phyloP scores from a whole-genome alignment of 92 coral and sea anemone species.

The Nematostella vectensis region DNA sequence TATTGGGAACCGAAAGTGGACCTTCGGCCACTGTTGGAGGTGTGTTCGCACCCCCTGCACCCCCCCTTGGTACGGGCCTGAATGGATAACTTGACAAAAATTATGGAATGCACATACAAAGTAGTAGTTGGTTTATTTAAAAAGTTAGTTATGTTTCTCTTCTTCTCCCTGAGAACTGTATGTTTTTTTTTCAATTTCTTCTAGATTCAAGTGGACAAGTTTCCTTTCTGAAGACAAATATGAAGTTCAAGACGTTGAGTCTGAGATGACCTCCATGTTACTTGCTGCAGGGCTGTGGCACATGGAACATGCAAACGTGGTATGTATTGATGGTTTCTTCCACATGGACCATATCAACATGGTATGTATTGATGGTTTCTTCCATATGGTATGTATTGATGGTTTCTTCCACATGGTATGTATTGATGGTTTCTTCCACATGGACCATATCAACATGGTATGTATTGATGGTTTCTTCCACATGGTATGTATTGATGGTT shows the following conservation, averaged over 20 bases:
- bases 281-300: constrained; percentile 88
- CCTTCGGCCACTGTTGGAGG: too few species aligned
- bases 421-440: constrained; percentile 60
- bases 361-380: background rate
- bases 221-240: constrained; percentile 59
- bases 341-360: constrained; percentile 1
- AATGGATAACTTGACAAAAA: too few species aligned
- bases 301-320: constrained; percentile 76
- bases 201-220: constrained; percentile 87
- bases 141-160: too few species aligned
- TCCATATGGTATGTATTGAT: constrained; percentile 36
- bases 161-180: too few species aligned
- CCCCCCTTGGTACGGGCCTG: too few species aligned
- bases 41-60: too few species aligned
- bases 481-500: background rate
- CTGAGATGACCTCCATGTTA: constrained; percentile 72
- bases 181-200: too few species aligned
- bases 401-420: too few species aligned
- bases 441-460: constrained; percentile 66
- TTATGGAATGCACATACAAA: too few species aligned
- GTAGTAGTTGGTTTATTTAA: too few species aligned
- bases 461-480: background rate
- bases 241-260: constrained; percentile 44
- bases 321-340: background rate
- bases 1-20: too few species aligned